Evolutionary conservation across 2,113 vertebrate species (phyloP).

Genomic region (Phocoena phocoena): DNA sequence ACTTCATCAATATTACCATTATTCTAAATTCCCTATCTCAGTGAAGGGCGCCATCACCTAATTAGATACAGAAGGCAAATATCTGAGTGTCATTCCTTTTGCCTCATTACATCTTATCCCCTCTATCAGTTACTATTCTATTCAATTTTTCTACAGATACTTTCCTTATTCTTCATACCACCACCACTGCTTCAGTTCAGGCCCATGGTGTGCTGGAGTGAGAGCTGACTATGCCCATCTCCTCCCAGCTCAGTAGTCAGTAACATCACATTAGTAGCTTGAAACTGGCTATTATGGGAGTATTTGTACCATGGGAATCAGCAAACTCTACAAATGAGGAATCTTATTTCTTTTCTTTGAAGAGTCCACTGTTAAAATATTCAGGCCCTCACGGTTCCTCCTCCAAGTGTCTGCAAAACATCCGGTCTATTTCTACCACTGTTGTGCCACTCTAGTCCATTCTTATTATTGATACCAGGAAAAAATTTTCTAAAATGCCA

Average conservation of each 20-base stretch:
- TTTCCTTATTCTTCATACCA: background rate
- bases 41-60: background rate
- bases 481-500: background rate
- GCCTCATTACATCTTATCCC: background rate
- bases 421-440: background rate
- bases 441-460: background rate
- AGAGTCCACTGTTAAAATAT: background rate
- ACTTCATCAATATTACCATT: background rate
- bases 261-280: background rate
- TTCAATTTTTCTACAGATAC: background rate
- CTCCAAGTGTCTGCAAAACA: background rate
- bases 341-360: background rate
- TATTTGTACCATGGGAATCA: background rate
- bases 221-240: background rate
- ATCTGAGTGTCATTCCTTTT: background rate
- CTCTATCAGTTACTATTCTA: background rate
- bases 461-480: background rate
- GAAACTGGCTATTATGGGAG: background rate
- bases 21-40: background rate
- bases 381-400: background rate
- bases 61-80: slow-evolving; percentile 1
- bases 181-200: background rate
- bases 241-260: background rate
- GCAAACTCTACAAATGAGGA: background rate
- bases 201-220: background rate